Conservation (phyloP, 2,888 invertebrate species). For the Drosophila kokeensis region DNA sequence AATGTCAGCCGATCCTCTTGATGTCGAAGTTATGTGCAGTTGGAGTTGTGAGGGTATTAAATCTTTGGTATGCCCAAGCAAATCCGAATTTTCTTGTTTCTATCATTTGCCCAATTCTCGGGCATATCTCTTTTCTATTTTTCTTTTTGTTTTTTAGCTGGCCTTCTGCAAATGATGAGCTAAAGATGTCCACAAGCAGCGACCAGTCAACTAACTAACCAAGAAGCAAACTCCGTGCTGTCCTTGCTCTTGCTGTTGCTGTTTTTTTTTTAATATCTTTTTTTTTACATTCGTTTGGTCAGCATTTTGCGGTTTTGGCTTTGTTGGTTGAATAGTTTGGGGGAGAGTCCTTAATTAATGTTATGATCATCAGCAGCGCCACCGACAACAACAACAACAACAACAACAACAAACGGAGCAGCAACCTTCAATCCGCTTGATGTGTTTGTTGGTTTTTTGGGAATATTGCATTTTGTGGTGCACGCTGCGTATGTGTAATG, state of each 20-base stretch:
- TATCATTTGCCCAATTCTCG: constrained; percentile 1
- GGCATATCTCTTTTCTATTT: background rate
- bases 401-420: constrained; percentile 8
- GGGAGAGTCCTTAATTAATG: constrained; percentile 69
- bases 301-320: constrained; percentile 50
- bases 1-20: background rate
- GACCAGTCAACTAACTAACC: constrained; percentile 43
- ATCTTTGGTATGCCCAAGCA: background rate
- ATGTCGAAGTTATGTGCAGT: background rate
- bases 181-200: constrained; percentile 37
- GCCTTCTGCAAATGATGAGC: constrained; percentile 44
- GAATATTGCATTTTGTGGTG: constrained; percentile 65
- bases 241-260: constrained; percentile 30
- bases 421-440: constrained; percentile 16
- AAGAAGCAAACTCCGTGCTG: constrained; percentile 35
- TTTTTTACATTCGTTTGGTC: constrained; percentile 50
- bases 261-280: constrained; percentile 20
- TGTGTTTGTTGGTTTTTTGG: constrained; percentile 40
- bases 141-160: constrained; percentile 8
- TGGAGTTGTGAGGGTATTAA: background rate
- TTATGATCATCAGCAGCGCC: constrained; percentile 66
- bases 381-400: constrained; percentile 20
- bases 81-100: background rate
- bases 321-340: constrained; percentile 65
- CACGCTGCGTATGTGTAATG: constrained; percentile 69